Conservation (phyloP, 1,140 invertebrate species). For the Sitobion miscanthi region DNA sequence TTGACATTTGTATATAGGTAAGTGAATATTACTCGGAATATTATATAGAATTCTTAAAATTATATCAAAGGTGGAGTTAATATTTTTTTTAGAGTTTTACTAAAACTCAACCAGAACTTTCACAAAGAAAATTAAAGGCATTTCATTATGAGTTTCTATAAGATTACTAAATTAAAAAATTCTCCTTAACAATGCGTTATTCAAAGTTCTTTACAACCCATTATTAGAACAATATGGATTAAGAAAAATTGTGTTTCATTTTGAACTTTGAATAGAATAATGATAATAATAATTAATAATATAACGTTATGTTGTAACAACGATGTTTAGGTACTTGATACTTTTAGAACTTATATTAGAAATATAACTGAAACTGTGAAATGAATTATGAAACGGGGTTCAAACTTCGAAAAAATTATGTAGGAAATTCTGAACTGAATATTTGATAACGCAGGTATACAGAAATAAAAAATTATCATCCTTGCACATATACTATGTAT, state of each 20-base stretch:
- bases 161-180: constrained; percentile 4
- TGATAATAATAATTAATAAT: not conserved
- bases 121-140: constrained; percentile 10
- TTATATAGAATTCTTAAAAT: not conserved
- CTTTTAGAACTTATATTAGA: not conserved
- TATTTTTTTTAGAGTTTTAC: not conserved
- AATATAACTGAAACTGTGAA: not conserved
- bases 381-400: not conserved
- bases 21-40: not conserved
- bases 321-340: not conserved
- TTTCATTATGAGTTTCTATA: not conserved
- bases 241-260: not conserved
- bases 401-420: not conserved
- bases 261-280: not conserved
- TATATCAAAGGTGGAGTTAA: not conserved
- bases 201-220: not conserved
- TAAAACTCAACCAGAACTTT: not conserved
- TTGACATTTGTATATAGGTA: not conserved
- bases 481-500: not conserved
- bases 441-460: not conserved
- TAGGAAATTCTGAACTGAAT: not conserved
- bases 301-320: not conserved
- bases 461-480: not conserved
- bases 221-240: not conserved
- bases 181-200: not conserved